A percentile compares a stretch with the other conserved stretches of the same genome.
phyloP scores from a whole-genome alignment of 2,797 vertebrate genomes.

The Sebastes hubbsi region DNA sequence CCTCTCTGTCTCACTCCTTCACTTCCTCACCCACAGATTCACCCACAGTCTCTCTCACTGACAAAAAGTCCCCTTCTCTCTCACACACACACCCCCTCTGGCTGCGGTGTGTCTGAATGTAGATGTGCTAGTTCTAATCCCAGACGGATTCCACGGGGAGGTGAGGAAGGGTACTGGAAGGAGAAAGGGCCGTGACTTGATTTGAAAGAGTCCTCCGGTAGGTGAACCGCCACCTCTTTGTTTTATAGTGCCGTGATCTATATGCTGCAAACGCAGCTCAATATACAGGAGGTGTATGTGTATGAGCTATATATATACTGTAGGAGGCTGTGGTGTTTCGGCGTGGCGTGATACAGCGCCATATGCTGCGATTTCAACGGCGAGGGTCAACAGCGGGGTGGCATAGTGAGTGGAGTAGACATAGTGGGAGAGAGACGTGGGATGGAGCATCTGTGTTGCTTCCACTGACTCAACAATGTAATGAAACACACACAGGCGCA shows the following conservation, averaged over 20 bases:
- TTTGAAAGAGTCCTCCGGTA: constrained; percentile 39
- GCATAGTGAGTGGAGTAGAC: not conserved
- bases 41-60: not conserved
- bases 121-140: constrained; percentile 59
- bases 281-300: not conserved
- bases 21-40: not conserved
- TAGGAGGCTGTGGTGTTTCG: not conserved
- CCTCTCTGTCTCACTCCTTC: not conserved
- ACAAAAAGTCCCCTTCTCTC: not conserved
- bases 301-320: too few species aligned
- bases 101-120: constrained; percentile 30
- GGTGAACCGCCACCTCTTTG: constrained; percentile 8
- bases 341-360: not conserved
- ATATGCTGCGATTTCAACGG: constrained; percentile 11
- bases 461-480: not conserved
- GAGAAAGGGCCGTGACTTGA: constrained; percentile 59
- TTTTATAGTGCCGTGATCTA: constrained; percentile 25
- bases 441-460: not conserved
- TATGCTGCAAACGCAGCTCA: constrained; percentile 1
- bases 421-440: not conserved
- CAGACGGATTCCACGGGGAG: constrained; percentile 41
- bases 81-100: not conserved
- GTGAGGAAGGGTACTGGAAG: constrained; percentile 59
- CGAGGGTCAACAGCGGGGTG: constrained; percentile 1
- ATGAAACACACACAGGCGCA: not conserved